These are phyloP conservation scores for Mythimna albipuncta DNA, from an alignment of 2,888 invertebrate genomes.

Conservation along the genomic window DNA sequence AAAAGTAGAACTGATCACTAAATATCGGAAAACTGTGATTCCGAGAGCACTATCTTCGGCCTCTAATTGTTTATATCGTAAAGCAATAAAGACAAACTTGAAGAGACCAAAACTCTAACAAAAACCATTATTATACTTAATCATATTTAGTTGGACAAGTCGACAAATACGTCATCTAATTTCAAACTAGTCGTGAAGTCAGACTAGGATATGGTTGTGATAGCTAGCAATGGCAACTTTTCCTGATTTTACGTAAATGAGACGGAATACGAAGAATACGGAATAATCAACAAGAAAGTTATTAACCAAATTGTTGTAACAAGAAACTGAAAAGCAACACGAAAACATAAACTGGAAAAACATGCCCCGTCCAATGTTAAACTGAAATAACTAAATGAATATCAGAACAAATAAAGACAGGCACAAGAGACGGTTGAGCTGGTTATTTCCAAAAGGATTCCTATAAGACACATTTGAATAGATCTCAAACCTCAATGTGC, in stretches of 20 bases:
- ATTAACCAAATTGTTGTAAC: too few species aligned
- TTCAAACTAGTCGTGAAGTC: background rate
- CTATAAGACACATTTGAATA: background rate
- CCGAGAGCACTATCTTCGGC: background rate
- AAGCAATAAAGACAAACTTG: background rate
- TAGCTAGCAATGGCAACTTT: too few species aligned
- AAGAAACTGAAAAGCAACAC: too few species aligned
- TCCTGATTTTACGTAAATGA: too few species aligned
- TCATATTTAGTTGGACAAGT: background rate
- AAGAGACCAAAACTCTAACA: background rate
- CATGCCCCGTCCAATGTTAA: background rate
- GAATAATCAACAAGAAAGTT: too few species aligned
- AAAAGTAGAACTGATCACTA: background rate
- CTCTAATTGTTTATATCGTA: background rate
- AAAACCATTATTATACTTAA: background rate
- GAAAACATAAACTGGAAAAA: background rate
- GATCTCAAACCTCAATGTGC: background rate
- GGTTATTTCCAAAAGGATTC: background rate
- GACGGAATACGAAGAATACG: too few species aligned
- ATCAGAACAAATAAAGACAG: background rate
- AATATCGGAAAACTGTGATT: conserved; percentile 4
- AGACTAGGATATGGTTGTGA: too few species aligned
- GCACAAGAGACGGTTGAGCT: background rate
- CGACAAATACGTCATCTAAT: background rate
- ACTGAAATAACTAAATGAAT: background rate